Evolutionary conservation across 1,140 invertebrate species (phyloP).

Genomic region (Elysia chlorotica): DNA sequence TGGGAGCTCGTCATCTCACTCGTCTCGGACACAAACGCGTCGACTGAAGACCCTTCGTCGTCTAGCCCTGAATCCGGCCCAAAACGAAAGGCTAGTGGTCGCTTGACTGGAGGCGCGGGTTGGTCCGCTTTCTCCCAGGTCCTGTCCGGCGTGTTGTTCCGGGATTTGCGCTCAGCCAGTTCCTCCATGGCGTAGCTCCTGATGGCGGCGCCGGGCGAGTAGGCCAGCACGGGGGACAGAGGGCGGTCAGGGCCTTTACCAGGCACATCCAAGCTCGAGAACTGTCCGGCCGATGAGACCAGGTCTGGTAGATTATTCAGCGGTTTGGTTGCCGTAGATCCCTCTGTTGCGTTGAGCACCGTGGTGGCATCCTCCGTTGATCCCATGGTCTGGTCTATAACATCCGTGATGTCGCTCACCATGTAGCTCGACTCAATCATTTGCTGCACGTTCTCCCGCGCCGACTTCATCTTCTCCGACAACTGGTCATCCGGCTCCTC

Average conservation of each 20-base stretch:
- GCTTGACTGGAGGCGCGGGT: too few species aligned
- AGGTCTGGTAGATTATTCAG: too few species aligned
- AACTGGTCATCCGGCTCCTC: background rate
- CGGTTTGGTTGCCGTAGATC: background rate
- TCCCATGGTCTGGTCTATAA: constrained; percentile 3
- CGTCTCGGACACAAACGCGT: background rate
- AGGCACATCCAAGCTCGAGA: background rate
- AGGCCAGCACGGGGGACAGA: background rate
- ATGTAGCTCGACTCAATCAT: constrained; percentile 11
- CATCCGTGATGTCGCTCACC: constrained; percentile 16
- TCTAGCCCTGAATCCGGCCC: constrained; percentile 6
- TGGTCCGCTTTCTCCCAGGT: background rate
- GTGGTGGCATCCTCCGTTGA: background rate
- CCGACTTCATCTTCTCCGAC: background rate
- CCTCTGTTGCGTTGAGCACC: background rate
- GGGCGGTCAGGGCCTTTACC: background rate
- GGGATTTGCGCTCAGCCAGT: constrained; percentile 5
- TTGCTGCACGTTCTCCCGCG: constrained; percentile 19
- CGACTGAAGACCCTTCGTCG: constrained; percentile 14
- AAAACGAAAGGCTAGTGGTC: constrained; percentile 1
- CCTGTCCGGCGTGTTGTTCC: constrained; percentile 1
- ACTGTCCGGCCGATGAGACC: background rate
- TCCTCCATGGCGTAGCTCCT: constrained; percentile 22
- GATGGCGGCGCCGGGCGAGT: constrained; percentile 18
- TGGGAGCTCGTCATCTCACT: background rate